Evolutionary conservation across 1,140 invertebrate genomes (phyloP).

Genomic region (Ceratoteleas bidentatus): DNA sequence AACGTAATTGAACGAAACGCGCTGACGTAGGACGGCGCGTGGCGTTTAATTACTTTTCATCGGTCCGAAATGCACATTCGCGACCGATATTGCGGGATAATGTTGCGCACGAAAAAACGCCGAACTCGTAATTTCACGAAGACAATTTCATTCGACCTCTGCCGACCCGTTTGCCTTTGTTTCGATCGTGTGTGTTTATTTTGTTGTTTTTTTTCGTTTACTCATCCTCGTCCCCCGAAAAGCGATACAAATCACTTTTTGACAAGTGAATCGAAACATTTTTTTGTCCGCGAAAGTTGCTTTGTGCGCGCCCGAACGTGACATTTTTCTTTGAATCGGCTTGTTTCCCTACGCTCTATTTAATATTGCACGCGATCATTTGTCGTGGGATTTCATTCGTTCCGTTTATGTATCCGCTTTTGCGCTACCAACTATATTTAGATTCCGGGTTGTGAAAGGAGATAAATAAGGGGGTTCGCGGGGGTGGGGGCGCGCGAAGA

Average conservation of each 20-base stretch:
- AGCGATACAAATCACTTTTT: slow-evolving; percentile 28
- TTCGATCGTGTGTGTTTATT: neutral
- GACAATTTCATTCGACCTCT: slow-evolving; percentile 14
- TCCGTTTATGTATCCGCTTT: slow-evolving; percentile 73
- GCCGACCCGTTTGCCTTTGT: slow-evolving; percentile 6
- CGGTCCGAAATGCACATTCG: slow-evolving; percentile 19
- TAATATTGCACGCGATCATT: slow-evolving; percentile 70
- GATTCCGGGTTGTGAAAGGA: slow-evolving; percentile 1
- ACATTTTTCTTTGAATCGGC: slow-evolving; percentile 35
- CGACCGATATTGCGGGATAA: slow-evolving; percentile 1
- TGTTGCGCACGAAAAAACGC: slow-evolving; percentile 11
- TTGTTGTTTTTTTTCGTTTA: neutral
- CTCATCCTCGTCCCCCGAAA: neutral
- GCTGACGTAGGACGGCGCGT: slow-evolving; percentile 33
- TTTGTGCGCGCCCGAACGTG: slow-evolving; percentile 3
- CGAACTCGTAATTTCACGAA: neutral
- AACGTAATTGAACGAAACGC: slow-evolving; percentile 43
- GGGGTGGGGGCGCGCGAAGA: no score
- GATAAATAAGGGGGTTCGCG: slow-evolving; percentile 13
- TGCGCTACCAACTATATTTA: slow-evolving; percentile 61
- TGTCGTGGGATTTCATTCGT: slow-evolving; percentile 62
- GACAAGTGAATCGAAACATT: slow-evolving; percentile 33
- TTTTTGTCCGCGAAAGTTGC: slow-evolving; percentile 19
- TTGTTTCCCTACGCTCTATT: slow-evolving; percentile 58
- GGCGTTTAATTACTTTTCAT: slow-evolving; percentile 45